Evolutionary conservation across 2,888 invertebrate species (phyloP).

Genomic region (Gari tellinella): DNA sequence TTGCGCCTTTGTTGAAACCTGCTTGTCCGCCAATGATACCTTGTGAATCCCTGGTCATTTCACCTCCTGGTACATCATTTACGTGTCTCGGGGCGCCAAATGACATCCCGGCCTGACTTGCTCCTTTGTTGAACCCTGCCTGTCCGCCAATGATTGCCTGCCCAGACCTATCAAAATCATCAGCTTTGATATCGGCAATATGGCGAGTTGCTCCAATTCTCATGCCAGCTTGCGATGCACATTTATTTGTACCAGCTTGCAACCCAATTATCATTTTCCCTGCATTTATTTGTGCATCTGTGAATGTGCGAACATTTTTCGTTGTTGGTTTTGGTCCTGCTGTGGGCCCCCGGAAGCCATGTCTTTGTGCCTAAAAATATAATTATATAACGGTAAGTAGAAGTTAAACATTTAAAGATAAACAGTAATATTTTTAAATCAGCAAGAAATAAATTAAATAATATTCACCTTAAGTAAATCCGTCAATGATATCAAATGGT

Average conservation of each 20-base stretch:
- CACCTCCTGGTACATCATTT: conserved; percentile 61
- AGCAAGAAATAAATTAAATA: no score
- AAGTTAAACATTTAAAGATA: no score
- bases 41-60: conserved; percentile 62
- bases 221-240: conserved; percentile 83
- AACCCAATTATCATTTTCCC: conserved; percentile 80
- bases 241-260: conserved; percentile 83
- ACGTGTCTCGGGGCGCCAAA: conserved; percentile 74
- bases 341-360: conserved; percentile 78
- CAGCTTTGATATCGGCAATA: conserved; percentile 74
- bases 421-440: no score
- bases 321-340: conserved; percentile 81
- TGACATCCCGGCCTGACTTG: conserved; percentile 77
- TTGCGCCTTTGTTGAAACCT: conserved; percentile 79
- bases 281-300: conserved; percentile 76
- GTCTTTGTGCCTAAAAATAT: conserved; percentile 75
- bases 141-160: conserved; percentile 76
- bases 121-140: conserved; percentile 78
- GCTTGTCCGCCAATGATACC: conserved; percentile 75
- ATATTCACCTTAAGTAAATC: no score
- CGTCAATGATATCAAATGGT: no score
- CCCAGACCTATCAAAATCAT: conserved; percentile 71
- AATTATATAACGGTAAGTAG: no score
- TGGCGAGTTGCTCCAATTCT: conserved; percentile 74
- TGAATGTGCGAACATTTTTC: conserved; percentile 75